These are phyloP conservation scores for Ectropis grisescens DNA, from an alignment of 1,140 invertebrate species.

Conservation along the genomic window DNA sequence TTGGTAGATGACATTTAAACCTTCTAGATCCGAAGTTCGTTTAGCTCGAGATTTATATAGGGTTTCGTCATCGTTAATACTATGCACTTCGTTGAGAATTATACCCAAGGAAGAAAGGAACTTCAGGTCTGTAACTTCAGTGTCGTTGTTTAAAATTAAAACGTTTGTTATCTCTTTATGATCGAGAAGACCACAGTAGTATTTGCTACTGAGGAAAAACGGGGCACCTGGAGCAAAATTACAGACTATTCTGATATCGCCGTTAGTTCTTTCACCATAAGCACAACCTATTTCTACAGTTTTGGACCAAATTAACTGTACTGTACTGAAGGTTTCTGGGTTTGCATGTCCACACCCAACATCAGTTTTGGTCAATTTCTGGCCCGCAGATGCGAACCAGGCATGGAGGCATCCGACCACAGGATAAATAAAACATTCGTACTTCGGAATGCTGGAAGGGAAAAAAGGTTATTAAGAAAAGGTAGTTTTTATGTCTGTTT, in stretches of 20 bases:
- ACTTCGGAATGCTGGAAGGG: slow-evolving; percentile 32
- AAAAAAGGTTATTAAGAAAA: too few species aligned
- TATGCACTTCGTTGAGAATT: neutral
- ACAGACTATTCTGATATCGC: slow-evolving; percentile 46
- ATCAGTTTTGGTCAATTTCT: slow-evolving; percentile 25
- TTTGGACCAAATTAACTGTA: slow-evolving; percentile 46
- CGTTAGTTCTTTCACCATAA: slow-evolving; percentile 25
- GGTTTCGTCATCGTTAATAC: neutral
- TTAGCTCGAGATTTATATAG: too few species aligned
- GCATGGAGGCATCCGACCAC: slow-evolving; percentile 46
- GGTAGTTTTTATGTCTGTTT: neutral
- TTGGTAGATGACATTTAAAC: slow-evolving; percentile 27
- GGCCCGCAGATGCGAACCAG: slow-evolving; percentile 44
- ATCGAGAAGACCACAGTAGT: slow-evolving; percentile 42
- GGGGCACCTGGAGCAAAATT: slow-evolving; percentile 51
- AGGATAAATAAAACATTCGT: slow-evolving; percentile 40
- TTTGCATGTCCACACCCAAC: slow-evolving; percentile 38
- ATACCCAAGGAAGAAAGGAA: slow-evolving; percentile 21
- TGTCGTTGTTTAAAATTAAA: slow-evolving; percentile 2
- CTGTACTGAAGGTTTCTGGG: slow-evolving; percentile 30
- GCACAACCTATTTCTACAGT: slow-evolving; percentile 54
- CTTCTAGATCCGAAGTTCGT: slow-evolving; percentile 15
- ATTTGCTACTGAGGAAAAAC: slow-evolving; percentile 33
- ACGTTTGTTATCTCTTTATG: slow-evolving; percentile 17
- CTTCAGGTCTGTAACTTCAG: slow-evolving; percentile 16